Percentiles rank a stretch among this genome's conserved stretches.
Evolutionary conservation across 2,797 vertebrate species (phyloP).

Genomic region (Manis pentadactyla): DNA sequence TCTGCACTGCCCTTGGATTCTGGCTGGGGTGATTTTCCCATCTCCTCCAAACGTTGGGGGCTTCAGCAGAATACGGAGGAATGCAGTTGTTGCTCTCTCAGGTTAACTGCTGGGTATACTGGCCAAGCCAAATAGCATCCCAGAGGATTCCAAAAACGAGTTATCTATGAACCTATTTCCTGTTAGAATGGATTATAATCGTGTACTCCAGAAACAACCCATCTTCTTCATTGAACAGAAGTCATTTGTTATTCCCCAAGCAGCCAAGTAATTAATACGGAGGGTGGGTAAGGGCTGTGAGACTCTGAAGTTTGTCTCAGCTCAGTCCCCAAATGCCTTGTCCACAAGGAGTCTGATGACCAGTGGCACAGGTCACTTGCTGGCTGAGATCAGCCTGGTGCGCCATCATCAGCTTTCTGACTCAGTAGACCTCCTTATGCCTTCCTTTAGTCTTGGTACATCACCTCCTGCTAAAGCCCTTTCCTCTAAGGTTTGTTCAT

Average conservation of each 20-base stretch:
- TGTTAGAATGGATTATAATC: not conserved
- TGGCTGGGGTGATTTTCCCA: not conserved
- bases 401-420: not conserved
- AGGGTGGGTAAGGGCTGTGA: not conserved
- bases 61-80: not conserved
- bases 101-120: not conserved
- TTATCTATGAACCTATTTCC: not conserved
- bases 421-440: not conserved
- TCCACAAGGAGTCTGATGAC: not conserved
- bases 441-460: not conserved
- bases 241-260: not conserved
- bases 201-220: not conserved
- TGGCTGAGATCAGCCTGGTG: not conserved
- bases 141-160: not conserved
- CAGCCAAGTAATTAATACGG: no score
- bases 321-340: not conserved
- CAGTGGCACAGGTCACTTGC: not conserved
- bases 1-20: not conserved
- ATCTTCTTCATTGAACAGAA: not conserved
- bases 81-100: not conserved
- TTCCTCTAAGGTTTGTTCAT: not conserved
- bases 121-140: not conserved
- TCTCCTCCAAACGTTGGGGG: not conserved
- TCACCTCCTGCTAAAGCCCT: not conserved
- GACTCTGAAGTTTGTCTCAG: not conserved